Base-by-base conservation (phyloP, 1,140 invertebrate genomes). In the Druon quercuslanigerum region DNA sequence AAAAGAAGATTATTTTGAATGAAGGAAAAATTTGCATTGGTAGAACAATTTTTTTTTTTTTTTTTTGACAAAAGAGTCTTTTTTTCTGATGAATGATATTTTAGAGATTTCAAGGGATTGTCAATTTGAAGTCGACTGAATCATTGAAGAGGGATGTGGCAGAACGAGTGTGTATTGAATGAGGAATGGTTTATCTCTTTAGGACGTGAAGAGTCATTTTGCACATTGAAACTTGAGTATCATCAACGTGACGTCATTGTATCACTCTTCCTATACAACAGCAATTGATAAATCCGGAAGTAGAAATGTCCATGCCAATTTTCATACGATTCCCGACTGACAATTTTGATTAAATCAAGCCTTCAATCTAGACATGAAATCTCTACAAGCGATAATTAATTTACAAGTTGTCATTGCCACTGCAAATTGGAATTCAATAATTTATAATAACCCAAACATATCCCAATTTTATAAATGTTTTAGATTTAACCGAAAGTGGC, bases 201-300 rank as follows among this genome's bases (percentile, higher is more conserved):
- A 76, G 50, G 54, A 71, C 51, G 46, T 77, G 72, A 79, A 79
- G 75, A 75, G 77, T 54, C 70, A 82, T 82, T 82, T 82, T 79
- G 70, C 70, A 57, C 77, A 81, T 79, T 81, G 77, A 79, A 81
- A 81, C 75, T 50, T 50, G 75, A 81, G 77, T 74, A 71, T 56
- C 75, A 82, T 82, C 80, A 82, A 79, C 20, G 19, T 76, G 70
- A 74, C 72, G 73, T 56, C 75, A 60, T 60, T 40, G 57, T 60
- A 20, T 60, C 57, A 60, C 57, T 60, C 57, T 16, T 40, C 57
- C 57, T 60, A 16, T 33, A 60, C 57, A 60, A 60, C 57, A 60
- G 33, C 57, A 60, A 60, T 60, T 33, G 20, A 60, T 60, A 14
- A 33, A 60, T 60, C 57, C 57, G 57, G 57, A 60, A 25, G 20